phyloP scores from a whole-genome alignment of 2,113 vertebrate species.

The Mus pahari region DNA sequence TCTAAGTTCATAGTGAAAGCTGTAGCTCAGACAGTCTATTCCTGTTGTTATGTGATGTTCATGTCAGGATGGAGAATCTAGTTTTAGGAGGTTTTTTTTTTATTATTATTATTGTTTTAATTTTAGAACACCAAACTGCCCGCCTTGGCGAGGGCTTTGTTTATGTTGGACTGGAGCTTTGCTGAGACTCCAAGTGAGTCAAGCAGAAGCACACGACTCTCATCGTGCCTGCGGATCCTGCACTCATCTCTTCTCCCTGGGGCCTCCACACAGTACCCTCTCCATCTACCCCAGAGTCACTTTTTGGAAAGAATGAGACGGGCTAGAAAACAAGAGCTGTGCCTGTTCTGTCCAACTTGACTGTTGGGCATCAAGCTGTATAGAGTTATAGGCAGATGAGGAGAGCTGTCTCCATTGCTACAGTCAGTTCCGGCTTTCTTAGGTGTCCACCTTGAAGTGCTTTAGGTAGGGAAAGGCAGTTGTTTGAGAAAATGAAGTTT shows the following conservation, averaged over 20 bases:
- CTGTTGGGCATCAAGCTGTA: not conserved
- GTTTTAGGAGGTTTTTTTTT: not conserved
- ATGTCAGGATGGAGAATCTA: slow-evolving; percentile 26
- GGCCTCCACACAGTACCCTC: not conserved
- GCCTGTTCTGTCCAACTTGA: not conserved
- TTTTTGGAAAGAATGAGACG: not conserved
- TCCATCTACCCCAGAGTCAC: not conserved
- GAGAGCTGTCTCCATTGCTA: not conserved
- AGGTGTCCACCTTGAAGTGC: not conserved
- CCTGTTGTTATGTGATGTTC: not conserved
- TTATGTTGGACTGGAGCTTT: not conserved
- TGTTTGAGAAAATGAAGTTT: not conserved
- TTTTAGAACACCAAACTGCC: slow-evolving; percentile 49
- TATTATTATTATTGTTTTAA: slow-evolving; percentile 28
- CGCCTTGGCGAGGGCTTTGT: not conserved
- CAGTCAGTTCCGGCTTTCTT: not conserved
- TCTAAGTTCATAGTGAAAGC: slow-evolving; percentile 18
- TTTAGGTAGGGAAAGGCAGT: not conserved
- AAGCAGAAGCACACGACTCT: slow-evolving; percentile 16
- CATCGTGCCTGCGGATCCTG: not conserved
- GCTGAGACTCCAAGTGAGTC: not conserved
- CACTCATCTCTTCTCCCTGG: not conserved
- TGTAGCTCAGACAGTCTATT: not conserved
- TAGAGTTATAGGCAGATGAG: not conserved
- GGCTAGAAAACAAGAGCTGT: not conserved